Conservation (phyloP, 2,113 vertebrate genomes). For the Mobula hypostoma region DNA sequence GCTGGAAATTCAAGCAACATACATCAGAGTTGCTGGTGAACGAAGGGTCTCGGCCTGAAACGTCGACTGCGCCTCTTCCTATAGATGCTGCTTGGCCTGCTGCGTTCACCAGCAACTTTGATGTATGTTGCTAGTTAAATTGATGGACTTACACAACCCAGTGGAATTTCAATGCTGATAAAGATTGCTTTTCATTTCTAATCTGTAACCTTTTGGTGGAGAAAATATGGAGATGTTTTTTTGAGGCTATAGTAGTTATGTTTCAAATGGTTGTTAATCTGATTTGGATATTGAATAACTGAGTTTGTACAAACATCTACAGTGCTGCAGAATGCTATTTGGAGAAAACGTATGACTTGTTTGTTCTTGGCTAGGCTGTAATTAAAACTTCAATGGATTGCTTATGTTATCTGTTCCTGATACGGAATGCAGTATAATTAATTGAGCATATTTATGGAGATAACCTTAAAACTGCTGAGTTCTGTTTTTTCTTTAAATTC, state of each 20-base stretch:
- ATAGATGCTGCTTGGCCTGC: too few species aligned
- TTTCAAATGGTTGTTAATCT: background rate
- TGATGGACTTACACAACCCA: background rate
- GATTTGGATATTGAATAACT: slow-evolving; percentile 7
- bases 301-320: background rate
- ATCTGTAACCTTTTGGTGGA: slow-evolving; percentile 9
- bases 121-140: background rate
- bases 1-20: too few species aligned
- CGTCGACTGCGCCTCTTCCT: too few species aligned
- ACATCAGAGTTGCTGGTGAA: too few species aligned
- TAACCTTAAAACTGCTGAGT: background rate
- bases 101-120: too few species aligned
- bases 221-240: background rate
- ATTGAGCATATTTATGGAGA: slow-evolving; percentile 7
- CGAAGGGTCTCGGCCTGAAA: too few species aligned
- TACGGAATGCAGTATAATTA: slow-evolving; percentile 14
- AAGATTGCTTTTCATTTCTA: slow-evolving; percentile 14
- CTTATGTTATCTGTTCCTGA: background rate
- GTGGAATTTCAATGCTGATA: background rate
- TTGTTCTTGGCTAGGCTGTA: background rate
- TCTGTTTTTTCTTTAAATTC: background rate
- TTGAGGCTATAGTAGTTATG: slow-evolving; percentile 20
- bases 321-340: background rate
- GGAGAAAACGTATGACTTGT: slow-evolving; percentile 18
- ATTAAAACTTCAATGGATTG: slow-evolving; percentile 37